Evolutionary conservation across 2,113 vertebrate species (phyloP).

Genomic region (Genyomyrus donnyi): DNA sequence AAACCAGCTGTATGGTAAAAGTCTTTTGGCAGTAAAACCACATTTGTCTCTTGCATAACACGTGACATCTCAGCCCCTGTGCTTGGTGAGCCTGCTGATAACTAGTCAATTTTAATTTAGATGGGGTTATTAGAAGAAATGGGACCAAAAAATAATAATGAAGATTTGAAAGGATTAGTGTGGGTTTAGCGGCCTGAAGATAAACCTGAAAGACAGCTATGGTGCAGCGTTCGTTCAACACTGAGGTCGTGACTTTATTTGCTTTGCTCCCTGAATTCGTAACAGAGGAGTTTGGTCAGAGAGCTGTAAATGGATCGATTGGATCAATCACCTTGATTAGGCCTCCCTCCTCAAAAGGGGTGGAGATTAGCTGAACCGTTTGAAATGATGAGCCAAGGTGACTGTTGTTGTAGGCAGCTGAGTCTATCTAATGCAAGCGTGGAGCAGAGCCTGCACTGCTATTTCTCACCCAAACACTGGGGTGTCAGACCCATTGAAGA

Average conservation of each 20-base stretch:
- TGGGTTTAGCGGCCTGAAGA: conserved; percentile 32
- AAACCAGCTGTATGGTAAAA: background rate
- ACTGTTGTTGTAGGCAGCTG: background rate
- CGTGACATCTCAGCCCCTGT: background rate
- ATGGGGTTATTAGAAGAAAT: conserved; percentile 43
- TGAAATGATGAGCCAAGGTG: background rate
- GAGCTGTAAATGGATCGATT: background rate
- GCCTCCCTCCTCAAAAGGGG: background rate
- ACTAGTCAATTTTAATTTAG: conserved; percentile 45
- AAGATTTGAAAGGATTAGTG: conserved; percentile 54
- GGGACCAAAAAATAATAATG: conserved; percentile 6
- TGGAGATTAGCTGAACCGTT: background rate
- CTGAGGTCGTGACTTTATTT: conserved; percentile 50
- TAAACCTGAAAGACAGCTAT: conserved; percentile 35
- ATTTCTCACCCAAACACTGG: background rate
- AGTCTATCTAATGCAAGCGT: background rate
- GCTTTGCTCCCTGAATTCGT: background rate
- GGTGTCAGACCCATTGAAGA: background rate
- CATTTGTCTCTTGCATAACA: background rate
- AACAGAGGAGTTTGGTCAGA: background rate
- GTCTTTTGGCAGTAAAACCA: background rate
- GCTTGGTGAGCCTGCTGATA: background rate
- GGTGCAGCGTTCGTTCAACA: conserved; percentile 48
- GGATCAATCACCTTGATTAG: background rate
- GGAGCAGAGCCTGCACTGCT: background rate